These are phyloP conservation scores for Gyps fulvus DNA, from an alignment of 2,113 vertebrate genomes.

Conservation along the genomic window DNA sequence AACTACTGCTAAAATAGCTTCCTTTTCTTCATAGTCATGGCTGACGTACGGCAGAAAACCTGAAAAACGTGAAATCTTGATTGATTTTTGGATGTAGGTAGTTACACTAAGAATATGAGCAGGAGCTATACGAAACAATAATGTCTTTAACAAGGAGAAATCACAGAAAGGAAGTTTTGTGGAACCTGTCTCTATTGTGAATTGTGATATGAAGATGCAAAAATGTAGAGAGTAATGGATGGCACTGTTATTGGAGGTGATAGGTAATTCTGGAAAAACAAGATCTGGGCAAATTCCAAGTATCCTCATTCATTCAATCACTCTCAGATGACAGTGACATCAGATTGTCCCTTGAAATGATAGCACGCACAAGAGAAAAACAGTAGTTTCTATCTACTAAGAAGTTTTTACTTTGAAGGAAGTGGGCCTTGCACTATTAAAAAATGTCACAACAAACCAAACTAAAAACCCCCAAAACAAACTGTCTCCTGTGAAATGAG, in stretches of 20 bases:
- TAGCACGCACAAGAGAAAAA: not conserved
- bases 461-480: not conserved
- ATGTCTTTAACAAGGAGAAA: not conserved
- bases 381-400: not conserved
- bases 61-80: not conserved
- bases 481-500: not conserved
- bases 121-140: not conserved
- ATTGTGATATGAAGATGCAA: not conserved
- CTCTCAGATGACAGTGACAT: not conserved
- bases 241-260: not conserved
- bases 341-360: not conserved
- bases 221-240: not conserved
- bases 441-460: not conserved
- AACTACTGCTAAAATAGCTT: not conserved
- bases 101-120: not conserved
- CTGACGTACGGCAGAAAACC: not conserved
- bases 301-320: not conserved
- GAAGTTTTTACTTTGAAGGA: not conserved
- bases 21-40: not conserved
- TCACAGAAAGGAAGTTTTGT: not conserved
- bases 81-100: not conserved
- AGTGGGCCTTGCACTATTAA: not conserved
- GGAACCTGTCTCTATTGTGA: not conserved
- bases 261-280: not conserved
- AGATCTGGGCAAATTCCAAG: not conserved